Conservation (phyloP, 2,113 vertebrate species). For the Tenebrosternarchus preto region DNA sequence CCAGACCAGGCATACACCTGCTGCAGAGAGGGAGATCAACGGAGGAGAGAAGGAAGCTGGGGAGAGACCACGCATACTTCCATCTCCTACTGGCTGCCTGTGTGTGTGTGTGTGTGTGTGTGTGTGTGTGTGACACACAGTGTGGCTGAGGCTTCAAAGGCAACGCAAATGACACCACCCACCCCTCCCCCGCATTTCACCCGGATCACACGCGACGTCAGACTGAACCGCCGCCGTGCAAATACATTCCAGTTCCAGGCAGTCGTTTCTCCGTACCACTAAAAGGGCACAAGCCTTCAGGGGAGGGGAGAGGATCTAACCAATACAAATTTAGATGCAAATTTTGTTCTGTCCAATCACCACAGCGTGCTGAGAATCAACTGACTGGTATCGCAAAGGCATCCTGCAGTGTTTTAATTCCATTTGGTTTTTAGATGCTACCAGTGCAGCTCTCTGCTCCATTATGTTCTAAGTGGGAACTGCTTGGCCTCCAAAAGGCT, state of each 20-base stretch:
- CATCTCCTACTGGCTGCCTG: constrained; percentile 32
- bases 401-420: not conserved
- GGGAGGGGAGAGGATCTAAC: not conserved
- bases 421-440: not conserved
- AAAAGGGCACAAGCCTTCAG: not conserved
- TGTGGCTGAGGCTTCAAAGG: constrained; percentile 45
- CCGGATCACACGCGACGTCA: constrained; percentile 34
- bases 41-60: not conserved
- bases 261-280: constrained; percentile 14
- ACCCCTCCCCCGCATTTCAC: constrained; percentile 14
- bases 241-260: constrained; percentile 21
- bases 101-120: constrained; percentile 16
- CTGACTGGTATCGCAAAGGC: not conserved
- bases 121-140: constrained; percentile 37
- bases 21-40: constrained; percentile 7
- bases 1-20: constrained; percentile 15
- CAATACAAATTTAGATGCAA: not conserved
- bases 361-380: constrained; percentile 14
- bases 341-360: not conserved
- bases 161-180: constrained; percentile 30
- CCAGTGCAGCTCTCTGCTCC: not conserved
- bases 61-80: constrained; percentile 1
- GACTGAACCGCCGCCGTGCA: constrained; percentile 29
- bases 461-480: not conserved
- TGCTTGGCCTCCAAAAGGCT: constrained; percentile 7